Base-by-base conservation (phyloP, 2,888 invertebrate genomes). In the Apodemia mormo region DNA sequence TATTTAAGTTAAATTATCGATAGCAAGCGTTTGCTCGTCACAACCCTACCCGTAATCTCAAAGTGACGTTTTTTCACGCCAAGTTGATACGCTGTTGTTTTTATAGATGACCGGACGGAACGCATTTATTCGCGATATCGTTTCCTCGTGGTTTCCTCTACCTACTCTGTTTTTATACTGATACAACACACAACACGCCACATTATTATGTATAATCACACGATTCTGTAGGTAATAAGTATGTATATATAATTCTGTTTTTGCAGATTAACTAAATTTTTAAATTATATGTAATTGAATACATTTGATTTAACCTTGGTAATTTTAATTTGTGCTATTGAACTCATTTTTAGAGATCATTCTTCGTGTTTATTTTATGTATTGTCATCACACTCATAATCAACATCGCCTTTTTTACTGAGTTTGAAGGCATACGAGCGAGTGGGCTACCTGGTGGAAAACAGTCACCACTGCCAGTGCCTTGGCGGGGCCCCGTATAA, bases 71-170 rank as follows among this genome's bases (percentile, higher is more conserved):
- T 58, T 56, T 58, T 58, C 58, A 58, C 58, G 58, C 58, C 10
- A 10, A 29, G 30, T 58, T 58, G 61, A 68, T 71, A 66, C 43
- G 40, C 65, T 54, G 68, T 68, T 43, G 67, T 72, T 66, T 68
- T 72, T 72, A 66, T 65, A 71, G 67, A 67, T 40, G 68, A 61
- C 52, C 71, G 69, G 71, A 73, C 67, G 69, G 52, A 69, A 71
- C 71, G 54, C 66, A 70, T 70, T 52, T 33, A 65, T 65, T 65
- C 65, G 65, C 69, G 68, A 69, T 74, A 74, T 71, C 74, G 69
- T 68, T 74, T 72, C 75, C 75, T 71, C 67, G 58, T 58, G 56
- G 30, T 61, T 30, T 12, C 29, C 61, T 61, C 61, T 61, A 30
- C 61, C 29, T 58, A 33, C 12, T 61, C 6, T 33, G 49, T 49